A percentile compares a stretch with the other conserved stretches of the same genome.
These are phyloP conservation scores for Napeogenes inachia DNA, from an alignment of 2,888 invertebrate species.

Conservation along the genomic window DNA sequence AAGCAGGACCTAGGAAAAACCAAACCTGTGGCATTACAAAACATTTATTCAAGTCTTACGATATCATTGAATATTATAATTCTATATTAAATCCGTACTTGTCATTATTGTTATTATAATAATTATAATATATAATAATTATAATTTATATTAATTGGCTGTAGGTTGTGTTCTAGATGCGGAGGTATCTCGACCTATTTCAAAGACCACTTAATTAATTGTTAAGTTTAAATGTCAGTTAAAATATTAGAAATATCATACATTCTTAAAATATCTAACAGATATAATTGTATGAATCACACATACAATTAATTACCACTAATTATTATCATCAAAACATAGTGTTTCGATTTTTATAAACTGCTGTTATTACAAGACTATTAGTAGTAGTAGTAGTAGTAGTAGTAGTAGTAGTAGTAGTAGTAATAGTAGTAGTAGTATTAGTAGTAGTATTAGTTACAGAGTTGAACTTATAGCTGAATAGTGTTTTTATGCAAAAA, in stretches of 20 bases:
- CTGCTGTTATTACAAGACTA: no score
- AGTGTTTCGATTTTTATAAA: no score
- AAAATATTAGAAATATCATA: slow-evolving; percentile 8
- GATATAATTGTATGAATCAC: not conserved
- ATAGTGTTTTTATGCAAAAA: no score
- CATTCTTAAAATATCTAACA: slow-evolving; percentile 6
- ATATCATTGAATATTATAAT: not conserved
- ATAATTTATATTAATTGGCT: no score
- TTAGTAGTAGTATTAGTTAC: no score
- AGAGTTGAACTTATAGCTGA: no score
- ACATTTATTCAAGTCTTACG: not conserved
- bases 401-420: no score
- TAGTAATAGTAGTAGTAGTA: no score
- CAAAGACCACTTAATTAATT: slow-evolving; percentile 1
- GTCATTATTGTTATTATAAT: not conserved
- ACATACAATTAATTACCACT: not conserved
- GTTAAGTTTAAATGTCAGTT: not conserved
- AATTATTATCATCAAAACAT: no score
- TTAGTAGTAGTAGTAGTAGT: no score
- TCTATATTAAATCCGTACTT: not conserved
- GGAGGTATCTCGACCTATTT: no score
- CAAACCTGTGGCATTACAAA: not conserved
- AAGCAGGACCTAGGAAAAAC: slow-evolving; percentile 2
- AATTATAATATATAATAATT: not conserved
- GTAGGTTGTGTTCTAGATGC: no score